phyloP scores from a whole-genome alignment of 2,888 invertebrate species.

The Acanthosepion lycidas region DNA sequence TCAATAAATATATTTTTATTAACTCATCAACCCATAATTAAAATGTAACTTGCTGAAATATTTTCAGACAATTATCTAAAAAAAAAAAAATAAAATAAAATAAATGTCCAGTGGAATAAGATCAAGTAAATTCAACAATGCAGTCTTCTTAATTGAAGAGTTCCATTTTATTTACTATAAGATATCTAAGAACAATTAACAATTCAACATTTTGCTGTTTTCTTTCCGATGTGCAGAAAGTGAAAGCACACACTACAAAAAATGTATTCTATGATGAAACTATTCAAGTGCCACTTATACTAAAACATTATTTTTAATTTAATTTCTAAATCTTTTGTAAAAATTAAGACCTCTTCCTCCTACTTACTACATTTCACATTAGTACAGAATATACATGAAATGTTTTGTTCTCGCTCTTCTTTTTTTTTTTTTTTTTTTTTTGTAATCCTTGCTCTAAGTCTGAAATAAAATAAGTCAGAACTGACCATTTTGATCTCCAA shows the following conservation, averaged over 20 bases:
- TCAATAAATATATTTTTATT: neutral
- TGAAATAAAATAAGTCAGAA: conserved; percentile 6
- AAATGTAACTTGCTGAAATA: neutral
- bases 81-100: neutral
- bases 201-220: neutral
- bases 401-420: too few relatives aligned
- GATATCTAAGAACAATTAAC: neutral
- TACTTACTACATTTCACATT: neutral
- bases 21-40: neutral
- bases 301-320: neutral
- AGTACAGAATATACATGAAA: too few relatives aligned
- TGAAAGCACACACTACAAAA: neutral
- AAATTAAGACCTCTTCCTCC: neutral
- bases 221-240: neutral
- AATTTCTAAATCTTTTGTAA: neutral
- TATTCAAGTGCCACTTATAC: too few relatives aligned
- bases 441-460: conserved; percentile 11
- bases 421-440: neutral
- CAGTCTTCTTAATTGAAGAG: neutral
- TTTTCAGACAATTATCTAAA: conserved; percentile 25
- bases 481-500: neutral
- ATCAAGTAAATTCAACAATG: neutral
- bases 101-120: neutral
- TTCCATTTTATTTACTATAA: neutral
- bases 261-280: neutral